Evolutionary conservation across 1,140 invertebrate species (phyloP).

Genomic region (Zaprionus ghesquierei): DNA sequence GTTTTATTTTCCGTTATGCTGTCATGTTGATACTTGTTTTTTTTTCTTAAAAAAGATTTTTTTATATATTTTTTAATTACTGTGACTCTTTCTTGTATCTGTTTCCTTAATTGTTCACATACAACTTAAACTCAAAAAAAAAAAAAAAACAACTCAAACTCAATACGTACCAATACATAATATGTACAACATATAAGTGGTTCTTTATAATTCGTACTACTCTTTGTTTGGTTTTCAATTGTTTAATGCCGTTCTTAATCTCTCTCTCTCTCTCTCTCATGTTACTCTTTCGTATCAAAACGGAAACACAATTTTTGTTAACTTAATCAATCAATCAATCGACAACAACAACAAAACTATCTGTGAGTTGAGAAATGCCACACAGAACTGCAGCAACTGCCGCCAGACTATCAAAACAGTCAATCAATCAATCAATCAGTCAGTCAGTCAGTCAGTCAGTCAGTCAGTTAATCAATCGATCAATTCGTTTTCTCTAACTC

Average conservation of each 20-base stretch:
- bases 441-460: slow-evolving; percentile 12
- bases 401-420: background rate
- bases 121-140: slow-evolving; percentile 11
- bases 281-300: slow-evolving; percentile 29
- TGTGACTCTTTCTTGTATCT: slow-evolving; percentile 45
- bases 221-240: slow-evolving; percentile 43
- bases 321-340: slow-evolving; percentile 14
- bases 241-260: slow-evolving; percentile 43
- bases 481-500: background rate
- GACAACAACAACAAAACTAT: slow-evolving; percentile 21
- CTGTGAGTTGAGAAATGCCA: slow-evolving; percentile 31
- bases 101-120: slow-evolving; percentile 45
- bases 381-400: slow-evolving; percentile 26
- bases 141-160: background rate
- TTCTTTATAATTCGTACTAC: slow-evolving; percentile 43
- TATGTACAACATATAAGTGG: slow-evolving; percentile 35
- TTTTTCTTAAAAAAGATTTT: slow-evolving; percentile 27
- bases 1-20: slow-evolving; percentile 30
- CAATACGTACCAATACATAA: slow-evolving; percentile 36
- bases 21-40: slow-evolving; percentile 29
- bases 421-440: background rate
- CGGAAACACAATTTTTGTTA: slow-evolving; percentile 41
- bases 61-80: slow-evolving; percentile 13
- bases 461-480: slow-evolving; percentile 6
- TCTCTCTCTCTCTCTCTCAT: too few relatives aligned